These are phyloP conservation scores for Cheilosia vernalis DNA, from an alignment of 2,888 invertebrate genomes.

Conservation along the genomic window DNA sequence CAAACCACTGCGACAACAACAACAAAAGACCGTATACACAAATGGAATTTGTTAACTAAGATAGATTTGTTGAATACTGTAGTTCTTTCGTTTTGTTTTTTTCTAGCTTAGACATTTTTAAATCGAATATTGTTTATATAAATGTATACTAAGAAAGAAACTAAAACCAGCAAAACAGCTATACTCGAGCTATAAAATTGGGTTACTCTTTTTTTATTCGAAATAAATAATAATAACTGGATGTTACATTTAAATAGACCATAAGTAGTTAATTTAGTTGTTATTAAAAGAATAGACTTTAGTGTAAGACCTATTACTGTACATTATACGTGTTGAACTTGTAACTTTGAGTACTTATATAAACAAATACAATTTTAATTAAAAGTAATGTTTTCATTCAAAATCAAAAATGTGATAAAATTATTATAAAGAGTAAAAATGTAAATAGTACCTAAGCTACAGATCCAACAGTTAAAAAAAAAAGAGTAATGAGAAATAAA, in stretches of 20 bases:
- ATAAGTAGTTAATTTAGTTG: conserved; percentile 67
- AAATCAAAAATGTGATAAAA: conserved; percentile 72
- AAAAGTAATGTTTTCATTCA: conserved; percentile 61
- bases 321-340: conserved; percentile 61
- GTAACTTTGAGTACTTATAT: conserved; percentile 31
- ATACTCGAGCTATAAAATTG: conserved; percentile 35
- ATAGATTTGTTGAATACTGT: conserved; percentile 45
- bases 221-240: conserved; percentile 9
- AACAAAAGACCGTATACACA: conserved; percentile 53
- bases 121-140: conserved; percentile 24
- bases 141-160: background rate
- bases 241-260: conserved; percentile 42
- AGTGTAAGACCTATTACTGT: conserved; percentile 47
- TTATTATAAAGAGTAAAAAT: conserved; percentile 41
- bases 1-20: background rate
- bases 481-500: conserved; percentile 17
- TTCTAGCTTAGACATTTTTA: conserved; percentile 43
- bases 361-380: conserved; percentile 12
- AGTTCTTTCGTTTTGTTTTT: conserved; percentile 41
- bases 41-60: conserved; percentile 26
- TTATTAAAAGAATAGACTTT: conserved; percentile 43
- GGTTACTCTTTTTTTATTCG: conserved; percentile 7
- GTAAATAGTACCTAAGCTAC: conserved; percentile 65
- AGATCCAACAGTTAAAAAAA: conserved; percentile 54
- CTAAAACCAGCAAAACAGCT: conserved; percentile 10